A percentile compares a stretch with the other conserved stretches of the same genome.
Conservation (phyloP, 2,888 invertebrate genomes). For the Eristalinus aeneus region DNA sequence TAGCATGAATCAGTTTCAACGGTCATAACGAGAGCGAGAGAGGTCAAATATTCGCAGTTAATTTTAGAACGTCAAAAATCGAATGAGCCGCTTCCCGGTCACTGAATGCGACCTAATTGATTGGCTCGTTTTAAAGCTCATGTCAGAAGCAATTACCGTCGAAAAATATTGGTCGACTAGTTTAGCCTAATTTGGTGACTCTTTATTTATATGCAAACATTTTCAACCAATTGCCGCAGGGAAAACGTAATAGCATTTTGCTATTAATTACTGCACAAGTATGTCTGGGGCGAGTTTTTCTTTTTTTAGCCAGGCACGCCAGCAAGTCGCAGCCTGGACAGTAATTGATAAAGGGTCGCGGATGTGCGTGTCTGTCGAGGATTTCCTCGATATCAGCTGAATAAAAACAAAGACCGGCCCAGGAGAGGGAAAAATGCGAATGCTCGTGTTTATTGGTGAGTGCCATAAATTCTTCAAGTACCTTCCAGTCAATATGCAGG, state of each 20-base stretch:
- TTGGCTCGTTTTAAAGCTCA: not conserved
- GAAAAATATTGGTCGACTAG: not conserved
- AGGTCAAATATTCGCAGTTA: too few species aligned
- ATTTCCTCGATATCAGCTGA: conserved; percentile 15
- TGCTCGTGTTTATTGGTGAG: conserved; percentile 22
- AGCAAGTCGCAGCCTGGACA: conserved; percentile 12
- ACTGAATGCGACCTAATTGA: not conserved
- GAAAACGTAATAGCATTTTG: conserved; percentile 28
- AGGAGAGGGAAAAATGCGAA: not conserved
- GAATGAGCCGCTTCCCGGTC: not conserved
- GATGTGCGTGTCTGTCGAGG: conserved; percentile 45
- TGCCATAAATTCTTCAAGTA: conserved; percentile 51
- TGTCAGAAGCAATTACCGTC: not conserved
- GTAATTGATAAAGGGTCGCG: conserved; percentile 6
- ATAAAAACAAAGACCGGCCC: not conserved
- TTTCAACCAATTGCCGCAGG: conserved; percentile 15
- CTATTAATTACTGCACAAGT: conserved; percentile 36
- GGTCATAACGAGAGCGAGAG: too few species aligned
- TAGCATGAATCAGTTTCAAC: too few species aligned
- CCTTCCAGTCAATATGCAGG: conserved; percentile 42
- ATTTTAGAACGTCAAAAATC: too few species aligned
- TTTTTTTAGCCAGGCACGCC: conserved; percentile 27
- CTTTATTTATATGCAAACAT: conserved; percentile 10
- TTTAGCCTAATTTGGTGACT: not conserved
- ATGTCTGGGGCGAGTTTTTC: not conserved